phyloP scores from a whole-genome alignment of 2,888 invertebrate genomes.

The Agonopterix arenella region DNA sequence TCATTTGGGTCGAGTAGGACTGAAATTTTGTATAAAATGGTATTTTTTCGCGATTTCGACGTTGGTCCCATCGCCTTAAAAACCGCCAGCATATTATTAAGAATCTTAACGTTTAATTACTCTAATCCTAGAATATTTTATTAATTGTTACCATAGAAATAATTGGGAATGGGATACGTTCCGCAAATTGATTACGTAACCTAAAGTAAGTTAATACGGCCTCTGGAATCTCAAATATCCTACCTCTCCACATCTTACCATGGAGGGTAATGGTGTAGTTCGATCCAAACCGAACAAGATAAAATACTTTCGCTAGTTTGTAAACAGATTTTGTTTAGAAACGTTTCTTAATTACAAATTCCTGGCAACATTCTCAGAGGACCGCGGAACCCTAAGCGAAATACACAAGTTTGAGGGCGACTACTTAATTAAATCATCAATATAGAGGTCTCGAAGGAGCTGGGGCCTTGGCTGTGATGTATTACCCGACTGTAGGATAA shows the following conservation, averaged over 20 bases:
- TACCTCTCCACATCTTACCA: slow-evolving; percentile 10
- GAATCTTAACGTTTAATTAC: no score
- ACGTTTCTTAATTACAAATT: slow-evolving; percentile 65
- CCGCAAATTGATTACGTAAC: no score
- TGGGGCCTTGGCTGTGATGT: slow-evolving; percentile 29
- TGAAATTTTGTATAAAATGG: no score
- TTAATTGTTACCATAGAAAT: no score
- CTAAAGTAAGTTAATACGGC: slow-evolving; percentile 2
- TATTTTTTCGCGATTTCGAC: no score
- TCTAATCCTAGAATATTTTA: no score
- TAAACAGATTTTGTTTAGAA: slow-evolving; percentile 54
- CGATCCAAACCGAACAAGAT: slow-evolving; percentile 32
- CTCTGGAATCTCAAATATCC: slow-evolving; percentile 29
- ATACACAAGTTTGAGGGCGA: slow-evolving; percentile 40
- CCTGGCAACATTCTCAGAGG: slow-evolving; percentile 37
- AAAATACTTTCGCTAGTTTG: slow-evolving; percentile 44
- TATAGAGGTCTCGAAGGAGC: slow-evolving; percentile 29
- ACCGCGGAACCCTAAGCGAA: slow-evolving; percentile 20
- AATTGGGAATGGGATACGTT: no score
- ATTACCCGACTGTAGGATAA: slow-evolving; percentile 22
- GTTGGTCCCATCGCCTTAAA: no score
- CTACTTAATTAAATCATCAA: slow-evolving; percentile 63
- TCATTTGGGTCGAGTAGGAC: no score
- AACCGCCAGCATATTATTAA: no score
- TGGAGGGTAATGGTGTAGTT: slow-evolving; percentile 14